A percentile compares a stretch with the other conserved stretches of the same genome.
Evolutionary conservation across 2,797 vertebrate species (phyloP).

Genomic region (Margarornis squamiger): DNA sequence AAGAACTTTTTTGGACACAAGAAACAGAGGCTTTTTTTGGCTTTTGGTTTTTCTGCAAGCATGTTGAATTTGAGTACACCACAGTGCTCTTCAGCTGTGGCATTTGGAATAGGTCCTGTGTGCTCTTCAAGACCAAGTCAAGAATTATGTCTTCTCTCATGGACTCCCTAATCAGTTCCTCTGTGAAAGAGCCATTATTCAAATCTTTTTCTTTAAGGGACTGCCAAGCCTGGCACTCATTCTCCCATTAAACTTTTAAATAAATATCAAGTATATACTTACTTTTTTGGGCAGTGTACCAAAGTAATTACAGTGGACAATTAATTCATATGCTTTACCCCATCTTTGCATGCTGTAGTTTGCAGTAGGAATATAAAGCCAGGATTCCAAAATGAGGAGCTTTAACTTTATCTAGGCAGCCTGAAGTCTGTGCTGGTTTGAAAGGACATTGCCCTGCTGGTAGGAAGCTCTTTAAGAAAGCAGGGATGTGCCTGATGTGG

Average conservation of each 20-base stretch:
- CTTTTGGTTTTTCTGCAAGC: not conserved
- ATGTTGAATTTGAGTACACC: not conserved
- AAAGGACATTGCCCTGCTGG: not conserved
- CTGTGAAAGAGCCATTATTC: conserved; percentile 16
- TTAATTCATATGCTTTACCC: not conserved
- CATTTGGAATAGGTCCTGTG: not conserved
- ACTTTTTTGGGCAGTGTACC: not conserved
- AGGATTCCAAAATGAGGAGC: not conserved
- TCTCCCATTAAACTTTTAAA: conserved; percentile 17
- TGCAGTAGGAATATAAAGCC: not conserved
- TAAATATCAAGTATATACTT: not conserved
- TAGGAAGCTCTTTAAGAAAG: not conserved
- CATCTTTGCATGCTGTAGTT: not conserved
- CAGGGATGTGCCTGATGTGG: not conserved
- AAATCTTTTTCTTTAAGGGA: conserved; percentile 5
- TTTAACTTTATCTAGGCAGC: not conserved
- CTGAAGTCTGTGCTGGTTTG: not conserved
- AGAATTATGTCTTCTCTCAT: conserved; percentile 3
- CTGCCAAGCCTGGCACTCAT: conserved; percentile 10
- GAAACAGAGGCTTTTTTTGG: not conserved
- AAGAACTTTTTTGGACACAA: not conserved
- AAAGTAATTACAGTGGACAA: conserved; percentile 4
- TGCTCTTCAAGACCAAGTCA: not conserved
- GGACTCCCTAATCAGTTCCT: not conserved
- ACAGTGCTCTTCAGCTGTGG: not conserved